phyloP scores from a whole-genome alignment of 2,113 vertebrate species.

The Corythaeola cristata region DNA sequence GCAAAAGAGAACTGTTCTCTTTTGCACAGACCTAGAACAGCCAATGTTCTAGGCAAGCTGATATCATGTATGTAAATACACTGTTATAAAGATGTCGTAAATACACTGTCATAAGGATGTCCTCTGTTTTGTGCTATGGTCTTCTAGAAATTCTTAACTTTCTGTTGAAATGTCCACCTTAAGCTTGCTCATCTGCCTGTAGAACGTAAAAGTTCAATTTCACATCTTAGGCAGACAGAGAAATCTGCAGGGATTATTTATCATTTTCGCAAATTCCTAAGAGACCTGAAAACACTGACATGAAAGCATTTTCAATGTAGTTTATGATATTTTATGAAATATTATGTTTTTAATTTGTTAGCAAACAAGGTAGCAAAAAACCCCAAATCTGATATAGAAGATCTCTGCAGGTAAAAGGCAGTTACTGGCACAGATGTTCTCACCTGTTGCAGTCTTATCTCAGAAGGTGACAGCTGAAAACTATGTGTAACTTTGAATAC shows the following conservation, averaged over 20 bases:
- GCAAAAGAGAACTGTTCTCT: too few species aligned
- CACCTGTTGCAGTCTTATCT: conserved; percentile 46
- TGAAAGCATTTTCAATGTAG: neutral
- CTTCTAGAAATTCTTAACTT: neutral
- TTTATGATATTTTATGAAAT: neutral
- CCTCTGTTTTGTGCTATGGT: neutral
- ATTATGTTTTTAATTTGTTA: neutral
- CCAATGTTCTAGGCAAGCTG: neutral
- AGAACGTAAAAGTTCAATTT: neutral
- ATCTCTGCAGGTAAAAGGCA: conserved; percentile 61
- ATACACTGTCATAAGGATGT: neutral
- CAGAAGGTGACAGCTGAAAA: conserved; percentile 58
- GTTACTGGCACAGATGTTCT: conserved; percentile 69
- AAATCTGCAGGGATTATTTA: neutral
- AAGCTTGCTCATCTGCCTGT: neutral
- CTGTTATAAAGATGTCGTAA: too few species aligned
- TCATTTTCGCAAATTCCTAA: neutral
- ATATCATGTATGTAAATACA: neutral
- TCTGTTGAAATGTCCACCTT: neutral
- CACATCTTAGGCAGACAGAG: neutral
- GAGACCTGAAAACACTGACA: neutral
- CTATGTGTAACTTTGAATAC: conserved; percentile 49
- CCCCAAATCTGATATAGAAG: neutral
- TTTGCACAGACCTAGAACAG: too few species aligned
- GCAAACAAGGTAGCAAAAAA: neutral